Percentiles rank a stretch among this genome's conserved stretches.
phyloP scores from a whole-genome alignment of 2,888 invertebrate species.

The Anoncus sp. region DNA sequence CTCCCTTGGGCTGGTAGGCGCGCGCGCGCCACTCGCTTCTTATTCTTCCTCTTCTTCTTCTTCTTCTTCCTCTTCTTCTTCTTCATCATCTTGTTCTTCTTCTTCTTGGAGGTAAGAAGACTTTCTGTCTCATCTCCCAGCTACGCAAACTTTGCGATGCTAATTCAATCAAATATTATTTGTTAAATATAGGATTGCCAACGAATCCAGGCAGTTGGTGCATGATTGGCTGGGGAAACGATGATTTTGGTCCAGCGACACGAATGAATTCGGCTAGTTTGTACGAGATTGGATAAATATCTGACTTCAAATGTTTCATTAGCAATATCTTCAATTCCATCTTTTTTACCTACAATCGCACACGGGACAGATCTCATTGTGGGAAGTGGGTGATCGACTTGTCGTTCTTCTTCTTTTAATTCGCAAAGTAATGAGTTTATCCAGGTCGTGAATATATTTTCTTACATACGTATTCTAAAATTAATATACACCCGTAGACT shows the following conservation, averaged over 20 bases:
- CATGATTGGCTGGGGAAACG: too few relatives aligned
- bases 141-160: conserved; percentile 28
- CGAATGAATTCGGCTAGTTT: neutral
- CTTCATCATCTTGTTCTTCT: too few relatives aligned
- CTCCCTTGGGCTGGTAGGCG: conserved; percentile 51
- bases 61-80: conserved; percentile 5
- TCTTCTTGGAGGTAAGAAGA: conserved; percentile 10
- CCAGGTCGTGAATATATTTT: too few relatives aligned
- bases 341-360: too few relatives aligned
- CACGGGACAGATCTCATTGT: too few relatives aligned
- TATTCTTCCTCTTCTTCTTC: conserved; percentile 31
- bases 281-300: neutral
- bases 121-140: conserved; percentile 16
- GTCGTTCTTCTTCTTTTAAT: too few relatives aligned
- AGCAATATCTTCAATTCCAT: too few relatives aligned
- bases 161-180: conserved; percentile 51
- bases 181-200: too few relatives aligned
- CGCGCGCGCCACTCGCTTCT: conserved; percentile 54
- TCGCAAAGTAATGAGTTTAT: too few relatives aligned
- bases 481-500: conserved; percentile 20
- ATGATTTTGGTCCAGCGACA: too few relatives aligned
- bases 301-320: neutral
- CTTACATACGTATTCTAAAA: conserved; percentile 32
- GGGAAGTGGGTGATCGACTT: neutral
- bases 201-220: neutral